A percentile compares a stretch with the other conserved stretches of the same genome.
These are phyloP conservation scores for Myzus persicae DNA, from an alignment of 1,140 invertebrate species.

Conservation along the genomic window DNA sequence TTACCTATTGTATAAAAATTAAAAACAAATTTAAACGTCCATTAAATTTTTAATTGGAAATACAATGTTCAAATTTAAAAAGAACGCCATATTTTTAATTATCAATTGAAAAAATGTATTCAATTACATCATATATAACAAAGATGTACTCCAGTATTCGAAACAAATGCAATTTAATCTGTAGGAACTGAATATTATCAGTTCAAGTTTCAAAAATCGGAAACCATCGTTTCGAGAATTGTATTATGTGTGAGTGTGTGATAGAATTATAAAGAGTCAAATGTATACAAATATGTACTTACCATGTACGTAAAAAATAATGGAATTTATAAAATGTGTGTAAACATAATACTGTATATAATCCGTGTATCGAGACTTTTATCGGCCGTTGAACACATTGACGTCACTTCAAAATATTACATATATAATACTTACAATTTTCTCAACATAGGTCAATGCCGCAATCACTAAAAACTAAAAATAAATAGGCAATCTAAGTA, in stretches of 20 bases:
- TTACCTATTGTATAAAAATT: background rate
- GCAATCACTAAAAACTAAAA: background rate
- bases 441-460: background rate
- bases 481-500: background rate
- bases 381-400: background rate
- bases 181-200: background rate
- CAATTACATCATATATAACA: background rate
- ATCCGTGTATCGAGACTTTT: background rate
- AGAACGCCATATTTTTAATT: background rate
- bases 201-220: background rate
- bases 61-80: background rate
- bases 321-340: background rate
- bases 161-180: background rate
- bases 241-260: background rate
- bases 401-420: background rate
- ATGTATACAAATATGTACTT: slow-evolving; percentile 13
- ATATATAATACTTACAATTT: background rate
- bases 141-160: background rate
- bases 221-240: background rate
- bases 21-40: background rate
- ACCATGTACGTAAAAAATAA: background rate
- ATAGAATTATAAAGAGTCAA: background rate
- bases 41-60: no score
- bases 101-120: background rate
- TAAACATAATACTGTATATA: slow-evolving; percentile 2